Evolutionary conservation across 2,113 vertebrate genomes (phyloP), one percentile per base, ranked within the genome.

Genomic region (Leptosomus discolor): DNA sequence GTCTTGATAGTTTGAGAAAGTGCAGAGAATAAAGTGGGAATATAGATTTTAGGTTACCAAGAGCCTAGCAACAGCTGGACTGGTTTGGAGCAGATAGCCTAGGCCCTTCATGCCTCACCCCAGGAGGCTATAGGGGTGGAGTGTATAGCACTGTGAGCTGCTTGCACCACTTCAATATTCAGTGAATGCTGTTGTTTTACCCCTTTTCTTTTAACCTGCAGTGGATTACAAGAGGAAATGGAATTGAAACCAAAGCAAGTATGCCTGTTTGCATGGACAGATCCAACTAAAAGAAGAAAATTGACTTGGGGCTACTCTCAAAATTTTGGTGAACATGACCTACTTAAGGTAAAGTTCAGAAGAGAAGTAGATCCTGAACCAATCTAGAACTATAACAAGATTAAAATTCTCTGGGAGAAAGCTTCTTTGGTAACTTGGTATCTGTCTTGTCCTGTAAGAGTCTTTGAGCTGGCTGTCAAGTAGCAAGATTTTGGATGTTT

Each of bases 211-310:
- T 75, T 58, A 60, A 84, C 22, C 68, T 96, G 65, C 94, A 99
- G 99, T 41, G 98, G 98, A 9, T 98, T 98, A 5, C 71, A 94
- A 3, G 94, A 88, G 37, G 97, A 95, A 88, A 96, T 98, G 85
- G 94, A 98, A 39, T 88, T 99, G 58, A 97, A 98, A 58, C 99
- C 99, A 3, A 98, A 97, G 37, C 95, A 99, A 91, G 98, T 98
- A 5, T 98, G 98, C 15, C 97, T 98, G 34, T 99, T 99, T 97
- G 98, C 98, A 6, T 99, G 99, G 99, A 98, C 98, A 19, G 98
- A 99, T 94, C 99, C 99, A 13, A 97, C 99, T 8, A 98, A 98
- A 14, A 96, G 97, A 15, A 98, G 98, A 69, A 99, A 96, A 43
- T 92, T 99, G 34, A 96, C 74, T 19, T 99, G 99, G 99, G 97